Evolutionary conservation across 2,797 vertebrate species (phyloP).

Genomic region (Propithecus perrieri): DNA sequence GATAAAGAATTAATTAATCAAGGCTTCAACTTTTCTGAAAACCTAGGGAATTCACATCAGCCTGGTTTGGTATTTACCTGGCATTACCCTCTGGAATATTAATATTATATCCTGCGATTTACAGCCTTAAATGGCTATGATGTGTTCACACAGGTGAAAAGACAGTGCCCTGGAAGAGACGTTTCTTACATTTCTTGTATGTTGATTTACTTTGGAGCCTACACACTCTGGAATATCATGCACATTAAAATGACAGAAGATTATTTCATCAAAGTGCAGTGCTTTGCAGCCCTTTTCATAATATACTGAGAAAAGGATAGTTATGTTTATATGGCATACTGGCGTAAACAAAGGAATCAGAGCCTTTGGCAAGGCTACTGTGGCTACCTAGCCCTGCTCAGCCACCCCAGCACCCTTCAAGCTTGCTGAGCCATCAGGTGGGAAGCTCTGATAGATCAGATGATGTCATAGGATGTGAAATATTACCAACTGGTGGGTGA

Average conservation of each 20-base stretch:
- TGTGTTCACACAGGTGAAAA: background rate
- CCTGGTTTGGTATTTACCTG: constrained; percentile 43
- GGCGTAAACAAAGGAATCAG: background rate
- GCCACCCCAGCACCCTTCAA: background rate
- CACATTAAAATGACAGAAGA: constrained; percentile 19
- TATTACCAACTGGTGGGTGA: background rate
- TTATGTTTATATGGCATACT: background rate
- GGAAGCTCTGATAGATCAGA: background rate
- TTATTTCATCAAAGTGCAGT: background rate
- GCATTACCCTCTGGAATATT: constrained; percentile 47
- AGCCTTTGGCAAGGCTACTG: background rate
- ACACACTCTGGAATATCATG: constrained; percentile 42
- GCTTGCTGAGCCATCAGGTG: background rate
- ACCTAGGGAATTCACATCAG: constrained; percentile 52
- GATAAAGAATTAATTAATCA: constrained; percentile 72
- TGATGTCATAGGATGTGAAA: background rate
- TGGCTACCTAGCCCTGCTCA: background rate
- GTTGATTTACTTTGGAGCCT: background rate
- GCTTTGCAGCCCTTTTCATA: background rate
- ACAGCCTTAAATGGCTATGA: background rate
- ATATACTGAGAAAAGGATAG: background rate
- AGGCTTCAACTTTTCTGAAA: constrained; percentile 51
- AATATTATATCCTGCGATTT: constrained; percentile 3
- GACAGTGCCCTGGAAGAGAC: background rate
- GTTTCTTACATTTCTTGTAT: background rate